Evolutionary conservation across 2,113 vertebrate species (phyloP), one percentile per base, ranked within the genome.

Genomic region (Glareola pratincola): DNA sequence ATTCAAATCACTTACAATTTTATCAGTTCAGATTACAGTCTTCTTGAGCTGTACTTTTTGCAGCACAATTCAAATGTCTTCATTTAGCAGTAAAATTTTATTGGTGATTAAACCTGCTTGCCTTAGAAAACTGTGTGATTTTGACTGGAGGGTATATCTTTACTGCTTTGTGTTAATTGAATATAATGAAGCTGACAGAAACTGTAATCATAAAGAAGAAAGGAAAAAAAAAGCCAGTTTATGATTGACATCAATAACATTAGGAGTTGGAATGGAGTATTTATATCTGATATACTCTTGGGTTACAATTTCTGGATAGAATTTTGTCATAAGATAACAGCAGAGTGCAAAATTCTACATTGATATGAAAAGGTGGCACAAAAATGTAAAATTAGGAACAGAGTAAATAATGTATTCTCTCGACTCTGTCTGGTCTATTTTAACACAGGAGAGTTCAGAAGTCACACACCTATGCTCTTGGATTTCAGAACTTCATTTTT

Each of bases 401-500:
- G 30, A 79, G 10, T 43, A 48, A 80, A 88, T 48, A 66, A 56
- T 27, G 0, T n/a, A 9, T 68, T 48, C 10, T 68, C 8, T 48
- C 64, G 50, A 50, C 1, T 23, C 5, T 37, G 4, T 37, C 29
- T 85, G 11, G 2, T 48, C 14, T 77, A 4, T 53, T 92, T 60
- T 78, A 9, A 18, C 59, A 53, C 21, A 24, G 10, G 32, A 59
- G 71, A 63, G 48, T 59, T 71, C 51, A 82, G 14, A 10, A 75
- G 32, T 36, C 2, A 2, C 2, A 30, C 2, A 74, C 2, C 14
- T 48, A 24, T 57, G 22, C 6, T 74, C 17, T 59, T 6, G 1
- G 54, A 19, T 53, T 92, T 88, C 68, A 94, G 32, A 94, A 68
- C 17, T 72, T 39, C 20, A 80, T 75, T 47, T 76, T 83, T 74